Evolutionary conservation across 1,140 invertebrate genomes (phyloP).

Genomic region (Penaeus vannamei): DNA sequence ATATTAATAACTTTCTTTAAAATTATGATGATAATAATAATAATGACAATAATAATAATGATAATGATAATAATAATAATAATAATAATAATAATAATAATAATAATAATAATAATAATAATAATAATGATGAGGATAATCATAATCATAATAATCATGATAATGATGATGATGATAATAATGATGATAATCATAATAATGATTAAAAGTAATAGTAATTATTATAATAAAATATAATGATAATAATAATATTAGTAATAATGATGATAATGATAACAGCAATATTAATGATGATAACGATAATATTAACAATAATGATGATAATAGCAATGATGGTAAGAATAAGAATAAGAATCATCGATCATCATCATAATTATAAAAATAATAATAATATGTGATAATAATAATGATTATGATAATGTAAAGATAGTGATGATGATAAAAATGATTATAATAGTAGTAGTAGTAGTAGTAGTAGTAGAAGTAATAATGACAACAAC

Average conservation of each 20-base stretch:
- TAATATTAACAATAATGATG: background rate
- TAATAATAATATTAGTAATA: background rate
- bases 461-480: too few species aligned
- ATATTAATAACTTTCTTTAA: background rate
- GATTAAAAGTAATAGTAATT: too few species aligned
- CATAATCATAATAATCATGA: background rate
- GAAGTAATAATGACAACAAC: background rate
- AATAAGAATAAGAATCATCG: too few species aligned
- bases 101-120: conserved; percentile 8
- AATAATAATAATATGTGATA: too few species aligned
- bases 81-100: conserved; percentile 16
- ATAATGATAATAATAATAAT: background rate
- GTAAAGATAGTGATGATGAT: too few species aligned
- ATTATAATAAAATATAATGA: background rate
- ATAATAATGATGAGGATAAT: background rate
- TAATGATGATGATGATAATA: background rate
- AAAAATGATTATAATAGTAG: too few species aligned
- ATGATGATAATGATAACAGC: background rate
- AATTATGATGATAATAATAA: background rate
- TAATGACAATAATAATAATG: background rate
- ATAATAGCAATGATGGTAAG: background rate
- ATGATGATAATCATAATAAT: background rate
- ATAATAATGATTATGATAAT: too few species aligned
- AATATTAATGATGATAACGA: background rate
- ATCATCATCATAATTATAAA: too few species aligned